Evolutionary conservation across 2,797 vertebrate genomes (phyloP), one percentile per base, ranked within the genome.

Genomic region (Rousettus madagascariensis): DNA sequence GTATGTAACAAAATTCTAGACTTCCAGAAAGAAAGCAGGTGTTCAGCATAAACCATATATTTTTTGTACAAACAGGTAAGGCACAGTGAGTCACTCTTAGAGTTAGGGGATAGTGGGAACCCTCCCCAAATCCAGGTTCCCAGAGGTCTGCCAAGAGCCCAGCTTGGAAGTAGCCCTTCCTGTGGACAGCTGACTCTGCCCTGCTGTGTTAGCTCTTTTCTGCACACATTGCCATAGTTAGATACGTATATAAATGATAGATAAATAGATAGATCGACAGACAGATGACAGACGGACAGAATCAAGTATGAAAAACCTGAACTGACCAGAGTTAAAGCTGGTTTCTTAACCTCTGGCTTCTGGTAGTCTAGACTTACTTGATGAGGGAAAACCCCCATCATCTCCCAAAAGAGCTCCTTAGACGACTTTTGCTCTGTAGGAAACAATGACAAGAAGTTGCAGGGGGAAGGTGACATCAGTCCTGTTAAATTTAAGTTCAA

Each of bases 361-460:
- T 26, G 15, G 7, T 26, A 46, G 5, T 24, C 12, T 16, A 55
- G 80, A 26, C 71, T 55, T 38, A 6, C 3, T 33, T 49, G 36
- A 20, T 51, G 57, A 41, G 20, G 2, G 0, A 2, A 4, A 2
- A 5, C 5, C 57, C 46, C 28, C 51, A 6, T 5, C 5, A 0
- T 5, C 20, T 3, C 20, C 16, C 8, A 8, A 5, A 1, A 1
- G 3, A n/a, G n/a, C 8, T 9, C 51, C 75, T 63, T 24, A 24
- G 55, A 72, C 74, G 65, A 69, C 10, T 15, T 36, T 57, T 30
- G 30, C 69, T 86, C 69, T 19, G 1, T 43, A 49, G 74, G 46
- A 49, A 55, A 68, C 2, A 3, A 20, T 9, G 19, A 13, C 0
- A 5, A 38, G 69, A 61, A 15, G 24, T 19, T 7, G 53, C 63